A percentile compares a stretch with the other conserved stretches of the same genome.
Evolutionary conservation across 2,797 vertebrate species (phyloP).

Genomic region (Borostomias antarcticus): DNA sequence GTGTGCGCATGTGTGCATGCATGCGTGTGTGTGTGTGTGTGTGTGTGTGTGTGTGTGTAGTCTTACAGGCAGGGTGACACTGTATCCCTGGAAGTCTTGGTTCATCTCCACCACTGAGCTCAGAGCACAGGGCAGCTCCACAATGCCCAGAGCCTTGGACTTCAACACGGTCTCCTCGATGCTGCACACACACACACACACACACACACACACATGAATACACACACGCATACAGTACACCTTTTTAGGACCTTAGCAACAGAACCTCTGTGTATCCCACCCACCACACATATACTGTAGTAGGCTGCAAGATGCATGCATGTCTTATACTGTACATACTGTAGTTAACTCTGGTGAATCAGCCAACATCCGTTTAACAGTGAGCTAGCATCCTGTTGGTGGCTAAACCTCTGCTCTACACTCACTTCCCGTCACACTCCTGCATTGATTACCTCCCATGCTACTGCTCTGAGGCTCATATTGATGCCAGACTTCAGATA

Average conservation of each 20-base stretch:
- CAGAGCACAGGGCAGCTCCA: constrained; percentile 47
- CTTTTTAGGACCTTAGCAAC: no score
- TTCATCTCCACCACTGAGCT: constrained; percentile 57
- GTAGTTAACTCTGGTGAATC: neutral
- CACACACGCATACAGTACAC: neutral
- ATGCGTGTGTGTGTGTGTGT: neutral
- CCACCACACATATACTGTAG: constrained; percentile 7
- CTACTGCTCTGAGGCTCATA: neutral
- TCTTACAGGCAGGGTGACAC: constrained; percentile 65
- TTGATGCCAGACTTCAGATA: no score
- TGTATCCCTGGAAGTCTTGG: constrained; percentile 41
- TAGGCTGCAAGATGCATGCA: no score
- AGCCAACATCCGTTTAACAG: neutral
- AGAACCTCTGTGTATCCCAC: no score
- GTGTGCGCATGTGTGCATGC: neutral
- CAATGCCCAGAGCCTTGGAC: neutral
- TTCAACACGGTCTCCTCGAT: constrained; percentile 24
- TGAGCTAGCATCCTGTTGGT: constrained; percentile 46
- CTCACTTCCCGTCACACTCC: constrained; percentile 12
- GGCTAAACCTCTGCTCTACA: constrained; percentile 26
- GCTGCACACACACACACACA: constrained; percentile 44
- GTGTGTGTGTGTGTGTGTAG: neutral
- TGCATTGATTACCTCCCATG: constrained; percentile 20
- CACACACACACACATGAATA: constrained; percentile 7
- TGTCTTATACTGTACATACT: neutral